Evolutionary conservation across 1,140 invertebrate genomes (phyloP), one percentile per base, ranked within the genome.

Genomic region (Heterodera carotae): DNA sequence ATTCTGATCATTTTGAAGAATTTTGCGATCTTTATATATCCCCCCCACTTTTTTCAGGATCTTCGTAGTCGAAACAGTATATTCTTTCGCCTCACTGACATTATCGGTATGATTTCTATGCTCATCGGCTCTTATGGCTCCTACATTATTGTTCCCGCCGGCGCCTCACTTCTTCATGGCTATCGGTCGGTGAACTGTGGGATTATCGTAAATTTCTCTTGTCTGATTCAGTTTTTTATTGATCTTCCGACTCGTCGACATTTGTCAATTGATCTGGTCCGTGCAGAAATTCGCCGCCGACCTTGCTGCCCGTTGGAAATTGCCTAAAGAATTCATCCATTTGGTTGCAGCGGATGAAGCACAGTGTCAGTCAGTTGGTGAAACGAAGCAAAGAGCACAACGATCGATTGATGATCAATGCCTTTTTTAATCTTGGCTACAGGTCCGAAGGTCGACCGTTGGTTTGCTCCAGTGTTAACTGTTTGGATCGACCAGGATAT

Each of bases 261-360:
- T 87, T 25, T 75, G 80, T 15, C 84, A 86, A 66, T 27, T 83
- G 27, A 71, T 85, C 43, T 85, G 75, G 43, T 84, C 81, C n/a
- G 75, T 84, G n/a, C 84, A 85, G 74, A 85, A 85, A 72, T 81
- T 85, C 70, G 34, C 77, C 22, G 84, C 87, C 60, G 84, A 86
- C 31, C 86, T 86, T 64, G 68, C 83, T 82, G 78, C 12, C 75
- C 84, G 6, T 60, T 85, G 48, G 80, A 70, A 12, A 59, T 85
- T n/a, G n/a, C n/a, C n/a, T n/a, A n/a, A n/a, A n/a, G n/a, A 4
- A 77, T 85, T 22, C 29, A 39, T 36, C 60, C 34, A 43, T 4
- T 59, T 86, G 8, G 81, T 81, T 18, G 77, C 77, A 6, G 29
- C 76, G n/a, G 78, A 81, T 0, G 85, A 87, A 71, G 83, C 84